Evolutionary conservation across 1,140 invertebrate genomes (phyloP), one percentile per base, ranked within the genome.

Genomic region (Oedothorax gibbosus): DNA sequence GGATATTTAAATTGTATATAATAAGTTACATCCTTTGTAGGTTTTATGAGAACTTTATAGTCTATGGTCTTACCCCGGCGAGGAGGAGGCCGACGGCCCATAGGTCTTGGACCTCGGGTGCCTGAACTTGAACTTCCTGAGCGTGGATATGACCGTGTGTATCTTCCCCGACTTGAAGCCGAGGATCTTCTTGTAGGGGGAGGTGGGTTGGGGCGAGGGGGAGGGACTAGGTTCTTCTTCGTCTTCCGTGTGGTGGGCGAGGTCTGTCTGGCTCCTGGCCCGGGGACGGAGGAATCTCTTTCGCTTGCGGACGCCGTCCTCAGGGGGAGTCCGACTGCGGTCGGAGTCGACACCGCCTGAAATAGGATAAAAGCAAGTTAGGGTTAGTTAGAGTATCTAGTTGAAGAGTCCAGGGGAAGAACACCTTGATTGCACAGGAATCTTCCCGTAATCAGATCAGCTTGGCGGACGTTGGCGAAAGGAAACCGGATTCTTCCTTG

Each of bases 61-160:
- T n/a, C n/a, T n/a, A n/a, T n/a, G n/a, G n/a, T n/a, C 68, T 82
- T 8, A 83, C 81, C 81, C 71, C 8, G 15, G 18, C 7, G 54
- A 20, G 12, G 68, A 60, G 49, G 76, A 49, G 12, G 57, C 57
- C 35, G 35, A 35, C 35, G 35, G 35, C 12, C 57, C 78, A 49
- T 66, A 75, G 10, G 54, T 35, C 51, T 75, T 83, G 81, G 68
- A 73, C 12, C 60, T 10, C 2, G 20, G 21, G 60, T 83, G 69
- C 12, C 60, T 53, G 12, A 83, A 21, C 49, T 83, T 81, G 50
- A 87, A 86, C 20, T 83, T 69, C 53, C 87, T 75, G 14, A 87
- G 53, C 0, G 87, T 83, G n/a, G 79, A 71, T 60, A 87, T 87
- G 20, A 87, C 83, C 12, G 51, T 85, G 11, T 87, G 86, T 57